Conservation (phyloP, 2,797 vertebrate species). For the Taenioides sp. region DNA sequence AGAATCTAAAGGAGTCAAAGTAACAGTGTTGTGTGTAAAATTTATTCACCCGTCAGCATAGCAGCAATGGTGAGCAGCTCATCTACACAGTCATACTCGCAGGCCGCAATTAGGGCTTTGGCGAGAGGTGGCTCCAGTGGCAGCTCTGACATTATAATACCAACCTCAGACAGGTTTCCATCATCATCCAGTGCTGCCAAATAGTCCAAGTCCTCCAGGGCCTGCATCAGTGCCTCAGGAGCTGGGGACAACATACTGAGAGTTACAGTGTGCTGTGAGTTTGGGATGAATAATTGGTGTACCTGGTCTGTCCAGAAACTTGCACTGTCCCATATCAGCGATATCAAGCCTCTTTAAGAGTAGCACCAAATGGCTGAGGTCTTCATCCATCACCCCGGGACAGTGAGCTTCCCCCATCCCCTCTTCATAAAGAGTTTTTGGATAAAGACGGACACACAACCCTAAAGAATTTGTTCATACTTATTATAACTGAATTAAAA, state of each 20-base stretch:
- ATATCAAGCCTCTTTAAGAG: constrained; percentile 93
- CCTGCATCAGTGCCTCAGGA: constrained; percentile 94
- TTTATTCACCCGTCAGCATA: constrained; percentile 86
- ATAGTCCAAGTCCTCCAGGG: constrained; percentile 95
- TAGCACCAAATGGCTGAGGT: constrained; percentile 88
- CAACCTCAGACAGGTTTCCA: constrained; percentile 91
- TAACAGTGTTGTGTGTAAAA: neutral
- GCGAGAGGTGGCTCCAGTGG: constrained; percentile 88
- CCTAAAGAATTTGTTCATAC: constrained; percentile 65
- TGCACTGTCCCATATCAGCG: constrained; percentile 92
- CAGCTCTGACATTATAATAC: constrained; percentile 94
- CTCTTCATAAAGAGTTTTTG: constrained; percentile 77
- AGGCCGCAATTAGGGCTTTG: constrained; percentile 91
- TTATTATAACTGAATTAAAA: neutral
- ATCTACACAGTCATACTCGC: constrained; percentile 92
- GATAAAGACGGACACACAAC: constrained; percentile 88
- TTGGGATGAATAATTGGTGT: constrained; percentile 1
- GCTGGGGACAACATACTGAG: constrained; percentile 64
- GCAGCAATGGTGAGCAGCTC: constrained; percentile 94
- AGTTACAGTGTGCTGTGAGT: neutral
- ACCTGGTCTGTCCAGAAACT: constrained; percentile 94
- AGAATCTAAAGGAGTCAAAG: neutral
- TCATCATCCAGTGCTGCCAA: constrained; percentile 91
- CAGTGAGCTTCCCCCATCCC: constrained; percentile 73
- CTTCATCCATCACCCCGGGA: constrained; percentile 85